Conservation (phyloP, 1,140 invertebrate genomes). For the Meteorus sp. region DNA sequence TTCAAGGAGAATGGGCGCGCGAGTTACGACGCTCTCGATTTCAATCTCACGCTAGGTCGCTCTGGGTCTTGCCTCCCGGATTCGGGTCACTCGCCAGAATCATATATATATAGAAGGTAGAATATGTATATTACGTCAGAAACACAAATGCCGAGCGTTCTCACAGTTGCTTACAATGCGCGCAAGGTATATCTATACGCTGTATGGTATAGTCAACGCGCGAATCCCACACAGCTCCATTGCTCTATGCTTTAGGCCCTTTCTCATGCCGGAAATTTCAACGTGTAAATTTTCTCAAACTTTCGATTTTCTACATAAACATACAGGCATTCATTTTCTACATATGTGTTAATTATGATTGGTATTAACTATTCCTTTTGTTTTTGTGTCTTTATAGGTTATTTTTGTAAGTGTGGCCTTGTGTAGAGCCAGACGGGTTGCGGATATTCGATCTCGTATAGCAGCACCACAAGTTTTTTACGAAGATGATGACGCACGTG, state of each 20-base stretch:
- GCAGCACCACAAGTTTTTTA: constrained; percentile 50
- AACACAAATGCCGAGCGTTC: constrained; percentile 18
- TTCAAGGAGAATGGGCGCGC: constrained; percentile 32
- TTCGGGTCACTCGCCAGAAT: constrained; percentile 52
- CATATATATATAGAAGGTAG: too few relatives aligned
- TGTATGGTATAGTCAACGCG: too few relatives aligned
- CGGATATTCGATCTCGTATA: constrained; percentile 46
- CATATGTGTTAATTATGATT: too few relatives aligned
- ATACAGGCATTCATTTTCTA: neutral
- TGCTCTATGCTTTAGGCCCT: neutral
- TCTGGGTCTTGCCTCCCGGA: constrained; percentile 36
- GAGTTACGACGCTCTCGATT: constrained; percentile 54
- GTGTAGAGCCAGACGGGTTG: constrained; percentile 42
- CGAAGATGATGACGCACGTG: constrained; percentile 47
- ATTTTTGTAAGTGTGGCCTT: constrained; percentile 29
- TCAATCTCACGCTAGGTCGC: constrained; percentile 55
- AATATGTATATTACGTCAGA: constrained; percentile 16
- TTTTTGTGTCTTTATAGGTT: neutral
- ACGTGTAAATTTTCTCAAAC: constrained; percentile 4
- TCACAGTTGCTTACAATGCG: constrained; percentile 1
- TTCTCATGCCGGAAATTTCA: constrained; percentile 11
- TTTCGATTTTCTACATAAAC: neutral
- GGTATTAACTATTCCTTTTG: too few relatives aligned
- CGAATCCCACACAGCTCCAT: too few relatives aligned
- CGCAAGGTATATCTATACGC: neutral